Evolutionary conservation across 2,113 vertebrate species (phyloP).

Genomic region (Pelmatolapia mariae): DNA sequence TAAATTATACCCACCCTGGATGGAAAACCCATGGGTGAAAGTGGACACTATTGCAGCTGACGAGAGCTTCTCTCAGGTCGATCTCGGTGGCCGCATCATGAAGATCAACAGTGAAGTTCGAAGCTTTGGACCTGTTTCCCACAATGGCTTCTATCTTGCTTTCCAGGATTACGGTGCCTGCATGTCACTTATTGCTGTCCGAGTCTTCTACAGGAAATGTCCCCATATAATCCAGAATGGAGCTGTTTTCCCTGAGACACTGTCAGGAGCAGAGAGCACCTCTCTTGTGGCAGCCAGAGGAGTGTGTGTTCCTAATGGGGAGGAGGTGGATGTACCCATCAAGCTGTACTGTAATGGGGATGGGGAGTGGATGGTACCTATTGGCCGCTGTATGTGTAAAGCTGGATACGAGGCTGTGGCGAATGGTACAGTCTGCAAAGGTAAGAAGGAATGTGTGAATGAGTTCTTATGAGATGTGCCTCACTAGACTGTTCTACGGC

Average conservation of each 20-base stretch:
- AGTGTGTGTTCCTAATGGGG: conserved; percentile 84
- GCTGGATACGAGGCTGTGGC: conserved; percentile 83
- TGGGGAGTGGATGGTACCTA: conserved; percentile 96
- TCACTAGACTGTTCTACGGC: neutral
- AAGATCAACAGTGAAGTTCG: conserved; percentile 95
- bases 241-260: conserved; percentile 86
- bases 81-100: conserved; percentile 90
- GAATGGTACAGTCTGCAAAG: conserved; percentile 84
- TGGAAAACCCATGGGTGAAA: conserved; percentile 97
- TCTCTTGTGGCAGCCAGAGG: conserved; percentile 90
- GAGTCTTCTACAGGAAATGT: conserved; percentile 93
- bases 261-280: conserved; percentile 96
- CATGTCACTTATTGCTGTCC: conserved; percentile 93
- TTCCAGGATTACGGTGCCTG: conserved; percentile 97
- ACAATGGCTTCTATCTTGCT: conserved; percentile 88
- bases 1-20: conserved; percentile 85
- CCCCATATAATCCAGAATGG: conserved; percentile 84
- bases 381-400: conserved; percentile 92
- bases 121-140: conserved; percentile 92
- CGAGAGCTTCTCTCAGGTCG: conserved; percentile 95
- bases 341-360: conserved; percentile 95
- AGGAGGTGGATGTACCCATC: conserved; percentile 95
- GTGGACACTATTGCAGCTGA: conserved; percentile 95
- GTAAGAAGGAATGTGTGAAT: neutral
- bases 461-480: neutral